These are phyloP conservation scores for Sanderia malayensis DNA, from an alignment of 30 jellyfish, hydroid and myxozoan genomes.

Conservation along the genomic window DNA sequence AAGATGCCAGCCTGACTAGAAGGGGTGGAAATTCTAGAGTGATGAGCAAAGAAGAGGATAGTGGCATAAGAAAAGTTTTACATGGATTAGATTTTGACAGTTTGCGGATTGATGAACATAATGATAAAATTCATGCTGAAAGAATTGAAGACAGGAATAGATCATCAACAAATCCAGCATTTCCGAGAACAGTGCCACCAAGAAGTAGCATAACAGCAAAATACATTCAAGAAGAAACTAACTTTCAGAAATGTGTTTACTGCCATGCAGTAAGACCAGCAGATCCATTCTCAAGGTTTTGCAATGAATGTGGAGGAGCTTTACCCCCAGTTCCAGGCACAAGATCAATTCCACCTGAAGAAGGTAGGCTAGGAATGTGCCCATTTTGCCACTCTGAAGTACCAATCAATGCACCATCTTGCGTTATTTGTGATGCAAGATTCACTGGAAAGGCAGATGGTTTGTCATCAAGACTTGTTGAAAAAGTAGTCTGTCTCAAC, in stretches of 20 bases:
- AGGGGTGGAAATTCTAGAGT: constrained; percentile 10
- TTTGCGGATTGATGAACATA: constrained; percentile 6
- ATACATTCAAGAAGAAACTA: constrained; percentile 30
- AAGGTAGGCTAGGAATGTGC: constrained; percentile 34
- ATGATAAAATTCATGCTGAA: constrained; percentile 14
- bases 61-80: constrained; percentile 51
- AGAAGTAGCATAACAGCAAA: constrained; percentile 49
- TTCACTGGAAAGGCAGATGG: constrained; percentile 30
- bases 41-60: constrained; percentile 36
- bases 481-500: constrained; percentile 55
- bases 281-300: constrained; percentile 83
- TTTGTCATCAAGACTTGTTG: constrained; percentile 14
- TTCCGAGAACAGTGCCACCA: constrained; percentile 65
- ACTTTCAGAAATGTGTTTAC: constrained; percentile 51
- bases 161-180: background rate
- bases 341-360: constrained; percentile 36
- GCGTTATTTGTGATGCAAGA: constrained; percentile 63
- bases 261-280: constrained; percentile 77
- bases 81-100: constrained; percentile 37
- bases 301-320: constrained; percentile 81
- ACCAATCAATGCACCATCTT: constrained; percentile 55
- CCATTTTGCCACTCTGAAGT: constrained; percentile 63
- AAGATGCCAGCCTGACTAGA: constrained; percentile 10
- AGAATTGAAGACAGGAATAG: background rate
- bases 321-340: constrained; percentile 78